Evolutionary conservation across 2,113 vertebrate genomes (phyloP), one percentile per base, ranked within the genome.

Genomic region (Colossoma macropomum): DNA sequence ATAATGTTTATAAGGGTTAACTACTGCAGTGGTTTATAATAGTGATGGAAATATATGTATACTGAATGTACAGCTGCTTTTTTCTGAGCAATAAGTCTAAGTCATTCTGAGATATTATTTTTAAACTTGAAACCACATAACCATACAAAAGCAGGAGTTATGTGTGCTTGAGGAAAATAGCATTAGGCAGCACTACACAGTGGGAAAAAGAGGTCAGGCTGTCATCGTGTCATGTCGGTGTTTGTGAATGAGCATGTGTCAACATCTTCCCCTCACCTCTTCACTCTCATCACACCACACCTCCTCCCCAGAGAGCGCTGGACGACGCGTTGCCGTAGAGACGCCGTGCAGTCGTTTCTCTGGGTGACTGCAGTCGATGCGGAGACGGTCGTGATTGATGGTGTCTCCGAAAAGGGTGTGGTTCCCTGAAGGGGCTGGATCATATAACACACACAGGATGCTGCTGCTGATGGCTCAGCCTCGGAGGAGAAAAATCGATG

Each of bases 351-450:
- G 79, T 81, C 66, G 54, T 75, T 81, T 70, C 79, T 83, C 72
- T 69, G 45, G 70, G 30, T 45, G 59, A 68, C 28, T 73, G 86
- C 87, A 85, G 82, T 79, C 85, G 75, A 82, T 48, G 65, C 82
- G 85, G 85, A 88, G 86, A 87, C 84, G 72, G 90, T 71, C 28
- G 23, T 86, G 91, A 92, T 76, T 88, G 91, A 89, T 81, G 81
- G 82, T 80, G 30, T 50, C 71, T 75, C 78, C 77, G 41, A 87
- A 83, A 86, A 87, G 63, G 68, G 75, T 80, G 66, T 30, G 69
- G 79, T 75, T 90, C 85, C 82, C 75, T 80, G 75, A 86, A 85
- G 89, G 83, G 68, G 27, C 73, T 72, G 52, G 81, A 69, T 89
- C 81, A 11, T 81, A 19, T 89, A 56, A 87, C 84, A 56, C 62